These are phyloP conservation scores for Campylomormyrus numenius DNA, from an alignment of 2,113 vertebrate species.

Conservation along the genomic window DNA sequence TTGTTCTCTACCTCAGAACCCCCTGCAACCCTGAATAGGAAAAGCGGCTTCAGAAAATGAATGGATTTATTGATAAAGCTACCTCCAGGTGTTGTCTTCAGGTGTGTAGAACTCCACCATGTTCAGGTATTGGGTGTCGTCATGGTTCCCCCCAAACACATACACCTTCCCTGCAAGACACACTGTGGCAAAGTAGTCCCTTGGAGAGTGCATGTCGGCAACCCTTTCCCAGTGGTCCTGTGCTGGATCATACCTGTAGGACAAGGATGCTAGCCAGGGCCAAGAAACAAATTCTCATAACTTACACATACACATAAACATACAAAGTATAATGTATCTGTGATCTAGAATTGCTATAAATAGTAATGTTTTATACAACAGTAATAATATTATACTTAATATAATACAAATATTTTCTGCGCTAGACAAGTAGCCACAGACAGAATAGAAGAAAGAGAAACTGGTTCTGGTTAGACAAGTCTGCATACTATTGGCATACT, in stretches of 20 bases:
- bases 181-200: conserved; percentile 61
- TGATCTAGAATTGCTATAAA: background rate
- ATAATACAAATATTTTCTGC: background rate
- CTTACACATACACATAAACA: background rate
- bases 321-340: background rate
- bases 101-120: conserved; percentile 62
- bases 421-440: background rate
- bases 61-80: background rate
- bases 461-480: background rate
- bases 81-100: conserved; percentile 63
- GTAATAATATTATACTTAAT: background rate
- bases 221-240: conserved; percentile 57
- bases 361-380: background rate
- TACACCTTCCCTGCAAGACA: conserved; percentile 60
- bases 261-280: background rate
- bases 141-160: conserved; percentile 60
- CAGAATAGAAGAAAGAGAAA: background rate
- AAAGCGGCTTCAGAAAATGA: background rate
- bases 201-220: conserved; percentile 58
- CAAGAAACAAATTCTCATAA: background rate
- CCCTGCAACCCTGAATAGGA: background rate
- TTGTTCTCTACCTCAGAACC: background rate
- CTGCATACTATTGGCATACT: background rate
- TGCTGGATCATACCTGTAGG: conserved; percentile 58
- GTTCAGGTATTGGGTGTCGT: conserved; percentile 53